phyloP scores from a whole-genome alignment of 2,113 vertebrate genomes.

The Rana temporaria region DNA sequence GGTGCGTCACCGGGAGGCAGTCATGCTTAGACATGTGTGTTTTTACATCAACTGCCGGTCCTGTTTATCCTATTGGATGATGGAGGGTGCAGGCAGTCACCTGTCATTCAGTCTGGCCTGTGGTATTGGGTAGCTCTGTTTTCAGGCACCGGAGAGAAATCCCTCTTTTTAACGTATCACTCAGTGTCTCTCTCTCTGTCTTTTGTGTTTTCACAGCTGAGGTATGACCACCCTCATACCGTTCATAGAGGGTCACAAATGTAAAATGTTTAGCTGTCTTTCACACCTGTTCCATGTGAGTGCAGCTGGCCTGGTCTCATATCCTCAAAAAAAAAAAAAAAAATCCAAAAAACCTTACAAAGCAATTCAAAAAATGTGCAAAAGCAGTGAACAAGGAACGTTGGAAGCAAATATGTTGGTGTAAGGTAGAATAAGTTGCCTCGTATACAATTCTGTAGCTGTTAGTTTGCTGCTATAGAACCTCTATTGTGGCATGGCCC shows the following conservation, averaged over 20 bases:
- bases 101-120: not conserved
- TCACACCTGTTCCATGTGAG: constrained; percentile 58
- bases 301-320: constrained; percentile 15
- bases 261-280: not conserved
- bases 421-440: not conserved
- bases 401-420: not conserved
- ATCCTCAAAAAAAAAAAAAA: constrained; percentile 14
- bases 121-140: not conserved
- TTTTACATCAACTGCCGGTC: not conserved
- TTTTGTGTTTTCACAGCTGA: constrained; percentile 70
- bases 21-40: constrained; percentile 20
- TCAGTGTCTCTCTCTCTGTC: not conserved
- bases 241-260: constrained; percentile 47
- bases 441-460: too few relatives aligned
- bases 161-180: not conserved
- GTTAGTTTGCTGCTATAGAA: too few relatives aligned
- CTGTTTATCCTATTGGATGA: not conserved
- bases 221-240: constrained; percentile 53
- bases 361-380: constrained; percentile 15
- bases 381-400: not conserved
- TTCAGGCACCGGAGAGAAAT: not conserved
- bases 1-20: not conserved
- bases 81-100: not conserved
- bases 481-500: too few relatives aligned
- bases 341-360: constrained; percentile 26